Conservation (phyloP, 2,888 invertebrate species). For the Amphipyra berbera region DNA sequence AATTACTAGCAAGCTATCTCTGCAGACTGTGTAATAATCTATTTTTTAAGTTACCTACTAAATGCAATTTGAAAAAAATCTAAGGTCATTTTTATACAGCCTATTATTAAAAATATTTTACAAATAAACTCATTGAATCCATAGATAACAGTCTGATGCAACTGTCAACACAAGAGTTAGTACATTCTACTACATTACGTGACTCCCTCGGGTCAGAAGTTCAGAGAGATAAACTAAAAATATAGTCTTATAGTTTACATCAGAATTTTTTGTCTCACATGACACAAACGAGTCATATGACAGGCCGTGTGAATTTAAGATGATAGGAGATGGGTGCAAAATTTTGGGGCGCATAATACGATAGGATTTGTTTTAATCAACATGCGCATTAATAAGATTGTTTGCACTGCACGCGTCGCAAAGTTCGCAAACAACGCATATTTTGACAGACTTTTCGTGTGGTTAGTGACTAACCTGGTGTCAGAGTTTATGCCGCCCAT, state of each 20-base stretch:
- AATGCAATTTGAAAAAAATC: no score
- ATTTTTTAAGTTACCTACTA: no score
- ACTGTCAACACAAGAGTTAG: constrained; percentile 11
- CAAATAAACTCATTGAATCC: constrained; percentile 3
- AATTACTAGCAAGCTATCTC: no score
- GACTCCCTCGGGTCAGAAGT: constrained; percentile 35
- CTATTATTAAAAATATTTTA: not conserved
- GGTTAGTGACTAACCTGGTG: no score
- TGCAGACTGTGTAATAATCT: no score
- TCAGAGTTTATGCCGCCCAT: no score
- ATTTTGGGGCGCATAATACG: not conserved
- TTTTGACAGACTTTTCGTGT: no score
- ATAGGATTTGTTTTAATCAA: not conserved
- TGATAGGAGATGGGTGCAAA: constrained; percentile 18
- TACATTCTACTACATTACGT: constrained; percentile 29
- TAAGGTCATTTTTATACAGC: not conserved
- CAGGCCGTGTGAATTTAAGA: constrained; percentile 20
- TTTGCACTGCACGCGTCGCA: no score
- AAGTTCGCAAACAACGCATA: no score
- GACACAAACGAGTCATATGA: constrained; percentile 10
- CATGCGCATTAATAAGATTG: no score
- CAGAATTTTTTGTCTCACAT: constrained; percentile 9
- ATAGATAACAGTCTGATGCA: constrained; percentile 48
- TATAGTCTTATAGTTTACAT: constrained; percentile 28
- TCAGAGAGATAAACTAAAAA: constrained; percentile 38